Percentiles rank a stretch among this genome's conserved stretches.
These are phyloP conservation scores for Apis laboriosa DNA, from an alignment of 1,140 invertebrate species.

Conservation along the genomic window DNA sequence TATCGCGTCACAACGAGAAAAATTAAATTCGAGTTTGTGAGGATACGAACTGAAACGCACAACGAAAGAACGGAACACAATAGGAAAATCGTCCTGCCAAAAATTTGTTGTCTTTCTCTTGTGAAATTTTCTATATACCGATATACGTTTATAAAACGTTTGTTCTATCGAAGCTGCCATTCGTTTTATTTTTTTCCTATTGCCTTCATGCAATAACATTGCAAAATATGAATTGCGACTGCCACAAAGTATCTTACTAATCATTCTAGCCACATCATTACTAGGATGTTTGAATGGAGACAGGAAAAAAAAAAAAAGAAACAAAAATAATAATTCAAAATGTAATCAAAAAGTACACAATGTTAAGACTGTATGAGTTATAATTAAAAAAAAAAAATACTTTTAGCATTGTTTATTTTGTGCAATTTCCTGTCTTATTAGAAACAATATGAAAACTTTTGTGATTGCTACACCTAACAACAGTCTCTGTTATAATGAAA, in stretches of 20 bases:
- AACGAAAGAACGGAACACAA: conserved; percentile 53
- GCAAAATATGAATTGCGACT: conserved; percentile 38
- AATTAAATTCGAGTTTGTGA: conserved; percentile 20
- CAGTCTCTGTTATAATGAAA: conserved; percentile 32
- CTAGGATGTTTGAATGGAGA: conserved; percentile 25
- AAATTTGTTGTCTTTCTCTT: neutral
- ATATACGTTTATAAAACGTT: conserved; percentile 14
- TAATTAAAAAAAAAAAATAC: conserved; percentile 1
- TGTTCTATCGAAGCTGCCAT: conserved; percentile 40
- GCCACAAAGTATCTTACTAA: conserved; percentile 47
- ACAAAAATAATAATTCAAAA: conserved; percentile 1
- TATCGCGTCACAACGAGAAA: neutral
- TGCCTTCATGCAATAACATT: conserved; percentile 14
- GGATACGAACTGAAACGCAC: conserved; percentile 52
- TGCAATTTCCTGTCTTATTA: conserved; percentile 27
- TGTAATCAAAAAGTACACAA: neutral
- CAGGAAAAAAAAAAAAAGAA: neutral
- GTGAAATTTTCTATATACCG: conserved; percentile 4
- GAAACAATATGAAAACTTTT: conserved; percentile 26
- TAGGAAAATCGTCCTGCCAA: conserved; percentile 37
- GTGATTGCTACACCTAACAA: conserved; percentile 36
- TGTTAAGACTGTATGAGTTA: conserved; percentile 43
- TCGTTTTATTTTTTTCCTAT: conserved; percentile 33
- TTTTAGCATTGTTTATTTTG: conserved; percentile 17
- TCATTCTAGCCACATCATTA: conserved; percentile 18